Conservation (phyloP, 2,113 vertebrate genomes). For the Hipposideros armiger region DNA sequence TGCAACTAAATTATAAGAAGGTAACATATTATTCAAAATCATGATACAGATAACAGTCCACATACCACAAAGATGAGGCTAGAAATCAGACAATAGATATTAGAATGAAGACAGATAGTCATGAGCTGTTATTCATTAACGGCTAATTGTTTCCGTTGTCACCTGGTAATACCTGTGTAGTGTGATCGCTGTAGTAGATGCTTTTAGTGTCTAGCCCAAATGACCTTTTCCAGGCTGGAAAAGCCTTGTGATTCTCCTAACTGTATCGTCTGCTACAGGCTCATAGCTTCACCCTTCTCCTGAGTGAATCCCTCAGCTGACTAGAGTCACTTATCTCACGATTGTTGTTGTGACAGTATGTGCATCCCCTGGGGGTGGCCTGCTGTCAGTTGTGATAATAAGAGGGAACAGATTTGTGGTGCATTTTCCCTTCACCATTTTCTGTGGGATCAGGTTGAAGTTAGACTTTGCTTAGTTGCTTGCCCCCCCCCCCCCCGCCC, state of each 20-base stretch:
- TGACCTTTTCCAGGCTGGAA: neutral
- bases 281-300: neutral
- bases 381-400: accelerated
- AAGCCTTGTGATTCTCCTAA: neutral
- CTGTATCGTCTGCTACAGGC: neutral
- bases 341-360: neutral
- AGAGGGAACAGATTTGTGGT: too few species aligned
- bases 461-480: neutral
- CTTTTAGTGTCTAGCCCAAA: neutral
- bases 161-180: neutral
- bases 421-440: neutral
- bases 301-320: neutral
- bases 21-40: neutral
- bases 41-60: neutral
- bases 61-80: neutral
- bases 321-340: neutral
- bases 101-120: neutral
- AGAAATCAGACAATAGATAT: neutral
- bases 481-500: accelerated
- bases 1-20: neutral
- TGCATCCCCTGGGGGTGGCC: neutral
- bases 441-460: neutral
- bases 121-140: neutral
- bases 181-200: neutral
- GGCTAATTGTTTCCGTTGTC: neutral